Percentiles rank a stretch among this genome's conserved stretches.
Evolutionary conservation across 2,888 invertebrate genomes (phyloP).

Genomic region (Sminthurinus aureus): DNA sequence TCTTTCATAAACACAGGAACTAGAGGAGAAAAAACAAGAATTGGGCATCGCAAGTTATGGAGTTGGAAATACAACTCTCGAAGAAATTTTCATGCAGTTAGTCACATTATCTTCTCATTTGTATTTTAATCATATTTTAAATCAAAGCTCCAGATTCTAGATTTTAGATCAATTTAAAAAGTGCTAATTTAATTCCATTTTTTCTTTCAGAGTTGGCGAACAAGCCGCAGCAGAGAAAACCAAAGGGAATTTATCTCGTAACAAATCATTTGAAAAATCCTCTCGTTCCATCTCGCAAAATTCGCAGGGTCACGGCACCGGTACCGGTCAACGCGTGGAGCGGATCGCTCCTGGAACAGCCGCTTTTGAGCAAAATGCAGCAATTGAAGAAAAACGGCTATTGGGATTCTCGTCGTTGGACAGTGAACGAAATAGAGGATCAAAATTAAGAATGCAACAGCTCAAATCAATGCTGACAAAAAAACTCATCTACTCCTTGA

Average conservation of each 20-base stretch:
- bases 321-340: too few species aligned
- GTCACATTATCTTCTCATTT: too few species aligned
- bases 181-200: not conserved
- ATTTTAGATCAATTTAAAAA: not conserved
- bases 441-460: slow-evolving; percentile 62
- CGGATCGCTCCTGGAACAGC: not conserved
- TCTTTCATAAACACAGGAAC: too few species aligned
- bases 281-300: not conserved
- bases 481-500: slow-evolving; percentile 62
- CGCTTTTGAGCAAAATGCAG: not conserved
- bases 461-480: slow-evolving; percentile 65
- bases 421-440: slow-evolving; percentile 32
- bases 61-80: slow-evolving; percentile 84
- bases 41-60: slow-evolving; percentile 81
- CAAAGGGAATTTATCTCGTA: too few species aligned
- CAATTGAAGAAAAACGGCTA: not conserved
- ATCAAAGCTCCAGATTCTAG: not conserved
- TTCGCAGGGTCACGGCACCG: not conserved
- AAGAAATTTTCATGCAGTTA: slow-evolving; percentile 79
- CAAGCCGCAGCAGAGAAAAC: not conserved
- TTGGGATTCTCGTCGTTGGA: not conserved
- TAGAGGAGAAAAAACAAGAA: slow-evolving; percentile 70
- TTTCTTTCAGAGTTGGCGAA: not conserved
- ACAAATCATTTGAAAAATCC: not conserved
- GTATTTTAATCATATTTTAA: too few species aligned